These are phyloP conservation scores for Australoheros facetus DNA, from an alignment of 2,797 vertebrate genomes.

Conservation along the genomic window DNA sequence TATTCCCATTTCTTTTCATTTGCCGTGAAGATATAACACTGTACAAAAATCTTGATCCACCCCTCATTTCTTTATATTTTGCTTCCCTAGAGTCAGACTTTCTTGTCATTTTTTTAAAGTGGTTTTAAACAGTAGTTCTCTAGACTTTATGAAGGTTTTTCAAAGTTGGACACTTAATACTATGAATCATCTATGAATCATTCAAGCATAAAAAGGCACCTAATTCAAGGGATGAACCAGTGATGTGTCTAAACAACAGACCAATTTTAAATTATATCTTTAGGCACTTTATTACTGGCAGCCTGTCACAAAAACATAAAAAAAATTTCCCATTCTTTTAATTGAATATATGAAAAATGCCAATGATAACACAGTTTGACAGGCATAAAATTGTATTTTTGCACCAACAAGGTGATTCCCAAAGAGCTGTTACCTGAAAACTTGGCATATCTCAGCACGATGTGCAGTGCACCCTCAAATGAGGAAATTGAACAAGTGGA, in stretches of 20 bases:
- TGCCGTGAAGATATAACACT: neutral
- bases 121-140: neutral
- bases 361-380: neutral
- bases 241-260: neutral
- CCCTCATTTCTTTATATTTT: neutral
- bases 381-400: neutral
- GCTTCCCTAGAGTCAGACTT: neutral
- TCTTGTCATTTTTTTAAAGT: neutral
- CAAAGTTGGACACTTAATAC: neutral
- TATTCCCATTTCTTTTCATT: conserved; percentile 21
- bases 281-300: neutral
- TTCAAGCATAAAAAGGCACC: neutral
- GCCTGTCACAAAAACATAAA: neutral
- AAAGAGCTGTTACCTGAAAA: neutral
- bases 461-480: neutral
- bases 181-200: too few relatives aligned
- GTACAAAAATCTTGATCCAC: neutral
- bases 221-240: neutral
- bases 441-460: neutral
- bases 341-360: neutral
- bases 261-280: neutral
- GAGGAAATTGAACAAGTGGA: neutral
- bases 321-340: neutral
- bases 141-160: neutral
- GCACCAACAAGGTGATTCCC: neutral